Evolutionary conservation across 2,888 invertebrate species (phyloP), one percentile per base, ranked within the genome.

Genomic region (Nephrotoma guestfalica): DNA sequence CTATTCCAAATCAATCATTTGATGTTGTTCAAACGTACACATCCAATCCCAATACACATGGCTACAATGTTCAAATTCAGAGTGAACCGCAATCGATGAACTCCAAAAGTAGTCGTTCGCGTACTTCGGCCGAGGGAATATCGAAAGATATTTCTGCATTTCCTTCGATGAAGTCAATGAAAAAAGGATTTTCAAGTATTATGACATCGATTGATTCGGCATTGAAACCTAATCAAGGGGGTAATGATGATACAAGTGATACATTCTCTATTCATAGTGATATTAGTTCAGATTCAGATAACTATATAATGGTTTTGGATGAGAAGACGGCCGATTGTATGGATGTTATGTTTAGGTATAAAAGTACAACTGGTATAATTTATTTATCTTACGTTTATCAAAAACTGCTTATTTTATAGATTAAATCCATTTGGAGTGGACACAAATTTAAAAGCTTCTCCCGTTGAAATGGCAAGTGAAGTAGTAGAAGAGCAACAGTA

Each of bases 181-280:
- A 96, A 88, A 97, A 97, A 90, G 96, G 97, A 0, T 94, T 97
- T 88, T 95, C 94, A 83, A 96, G 94, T 87, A 93, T 97, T 51
- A 96, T 97, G 94, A 96, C 96, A 86, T 96, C 96, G 0, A 93
- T 97, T 87, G 97, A 97, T 92, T 95, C 95, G 88, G 97, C 95
- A n/a, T 91, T 95, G 87, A 95, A 96, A 88, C 93, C 94, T 2
- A 94, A 93, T 84, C 93, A 95, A 0, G 51, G 15, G 6, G 15
- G 7, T 15, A 93, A 94, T 86, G 96, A 96, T 89, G 95, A 96
- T 87, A 94, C 94, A 86, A 95, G 95, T 89, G 96, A 96, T 89
- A 94, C 95, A 0, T 92, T 95, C 88, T 96, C 96, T 0, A 93
- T 95, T 89, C 93, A 94, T 88, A 97, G 97, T 88, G 97, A 97